Percentiles rank a stretch among this genome's conserved stretches.
Conservation (phyloP, 2,797 vertebrate species). For the Amblyopsis hoosieri region DNA sequence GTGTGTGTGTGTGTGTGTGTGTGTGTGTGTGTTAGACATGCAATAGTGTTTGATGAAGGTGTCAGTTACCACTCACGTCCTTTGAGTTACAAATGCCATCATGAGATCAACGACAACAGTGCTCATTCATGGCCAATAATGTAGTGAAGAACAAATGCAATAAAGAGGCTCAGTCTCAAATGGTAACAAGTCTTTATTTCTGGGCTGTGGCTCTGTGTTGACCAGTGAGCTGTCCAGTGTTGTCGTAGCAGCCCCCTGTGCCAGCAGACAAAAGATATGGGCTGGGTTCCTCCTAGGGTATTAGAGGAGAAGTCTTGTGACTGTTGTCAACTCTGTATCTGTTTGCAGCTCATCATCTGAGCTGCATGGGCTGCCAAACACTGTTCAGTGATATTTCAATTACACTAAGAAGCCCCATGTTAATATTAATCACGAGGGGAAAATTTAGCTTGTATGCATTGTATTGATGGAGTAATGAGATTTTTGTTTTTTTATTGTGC, state of each 20-base stretch:
- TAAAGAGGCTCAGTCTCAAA: conserved; percentile 69
- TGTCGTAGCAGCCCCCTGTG: conserved; percentile 43
- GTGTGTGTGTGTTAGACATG: conserved; percentile 44
- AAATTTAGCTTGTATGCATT: not conserved
- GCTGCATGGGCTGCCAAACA: conserved; percentile 58
- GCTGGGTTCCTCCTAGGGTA: conserved; percentile 68
- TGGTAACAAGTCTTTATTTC: conserved; percentile 72
- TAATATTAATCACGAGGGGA: conserved; percentile 4
- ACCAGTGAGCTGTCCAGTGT: conserved; percentile 67
- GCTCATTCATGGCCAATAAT: conserved; percentile 61
- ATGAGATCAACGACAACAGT: conserved; percentile 56
- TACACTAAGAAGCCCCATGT: conserved; percentile 20
- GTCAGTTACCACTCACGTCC: conserved; percentile 54
- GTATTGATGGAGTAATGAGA: not conserved
- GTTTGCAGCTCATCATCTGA: conserved; percentile 81
- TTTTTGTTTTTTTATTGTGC: not conserved
- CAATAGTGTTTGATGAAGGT: conserved; percentile 56
- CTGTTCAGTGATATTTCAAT: conserved; percentile 52
- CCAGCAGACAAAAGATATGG: conserved; percentile 69
- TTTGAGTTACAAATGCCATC: conserved; percentile 48
- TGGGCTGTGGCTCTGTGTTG: conserved; percentile 59
- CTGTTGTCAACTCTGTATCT: conserved; percentile 78
- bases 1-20: conserved; percentile 31
- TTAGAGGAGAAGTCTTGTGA: conserved; percentile 80
- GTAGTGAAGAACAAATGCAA: conserved; percentile 65